A percentile compares a stretch with the other conserved stretches of the same genome.
Evolutionary conservation across 2,113 vertebrate genomes (phyloP).

Genomic region (Eulacestoma nigropectus): DNA sequence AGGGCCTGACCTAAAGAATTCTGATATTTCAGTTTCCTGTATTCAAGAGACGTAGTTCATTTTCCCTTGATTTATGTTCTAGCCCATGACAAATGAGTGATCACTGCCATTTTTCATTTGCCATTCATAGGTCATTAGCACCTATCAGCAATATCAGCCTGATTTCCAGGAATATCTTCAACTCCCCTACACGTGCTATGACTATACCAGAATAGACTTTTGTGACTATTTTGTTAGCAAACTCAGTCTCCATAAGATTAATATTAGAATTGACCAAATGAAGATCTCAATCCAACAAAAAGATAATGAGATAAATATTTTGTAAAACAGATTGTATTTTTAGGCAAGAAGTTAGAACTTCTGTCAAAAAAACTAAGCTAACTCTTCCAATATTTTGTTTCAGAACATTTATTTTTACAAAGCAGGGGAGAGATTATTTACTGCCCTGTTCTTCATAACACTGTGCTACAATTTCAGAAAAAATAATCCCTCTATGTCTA

Average conservation of each 20-base stretch:
- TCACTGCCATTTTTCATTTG: background rate
- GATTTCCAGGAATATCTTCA: background rate
- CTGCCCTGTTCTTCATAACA: background rate
- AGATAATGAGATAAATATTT: background rate
- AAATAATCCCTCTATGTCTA: background rate
- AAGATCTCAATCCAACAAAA: background rate
- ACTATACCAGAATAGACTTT: background rate
- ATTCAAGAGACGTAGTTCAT: background rate
- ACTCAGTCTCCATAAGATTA: background rate
- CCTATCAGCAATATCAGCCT: background rate
- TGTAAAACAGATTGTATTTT: background rate
- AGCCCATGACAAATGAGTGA: background rate
- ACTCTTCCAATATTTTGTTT: background rate
- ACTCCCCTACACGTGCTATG: background rate
- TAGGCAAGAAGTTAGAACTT: background rate
- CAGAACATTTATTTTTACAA: background rate
- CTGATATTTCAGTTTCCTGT: background rate
- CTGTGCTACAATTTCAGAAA: background rate
- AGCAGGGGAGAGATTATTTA: background rate
- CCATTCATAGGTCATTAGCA: background rate
- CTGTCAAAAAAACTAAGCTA: background rate
- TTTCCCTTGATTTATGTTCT: background rate
- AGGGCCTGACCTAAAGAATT: background rate
- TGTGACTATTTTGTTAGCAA: background rate
- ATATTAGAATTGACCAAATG: background rate